Base-by-base conservation (phyloP, 2,113 vertebrate genomes). In the Sinocyclocheilus rhinocerous region DNA sequence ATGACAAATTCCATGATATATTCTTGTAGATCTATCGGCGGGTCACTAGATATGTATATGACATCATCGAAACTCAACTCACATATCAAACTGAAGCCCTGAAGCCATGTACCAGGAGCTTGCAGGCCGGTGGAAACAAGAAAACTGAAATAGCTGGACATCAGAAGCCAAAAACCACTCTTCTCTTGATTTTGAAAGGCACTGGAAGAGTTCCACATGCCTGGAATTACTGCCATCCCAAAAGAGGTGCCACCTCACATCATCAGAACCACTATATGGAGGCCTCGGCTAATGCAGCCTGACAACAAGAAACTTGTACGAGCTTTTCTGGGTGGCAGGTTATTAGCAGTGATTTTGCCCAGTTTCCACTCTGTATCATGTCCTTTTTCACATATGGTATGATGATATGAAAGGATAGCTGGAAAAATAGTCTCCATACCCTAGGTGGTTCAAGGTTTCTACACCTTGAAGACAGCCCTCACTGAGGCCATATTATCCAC, bases 111-210 rank as follows among this genome's bases (percentile, higher is more conserved):
- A 39, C 29, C 76, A n/a, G 33, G 20, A 76, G 72, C n/a, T 15
- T 48, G 39, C 42, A 76, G 39, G 12, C 72, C 3, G 12, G 72
- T 50, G 13, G 72, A 48, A 50, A 76, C 72, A 75, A 75, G 29
- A 39, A n/a, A 39, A 61, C 29, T 61, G 10, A 79, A 79, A 80
- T n/a, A 57, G 55, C 55, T 80, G 77, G 55, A 80, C 77, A 80
- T 80, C 77, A 61, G 55, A 80, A n/a, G 33, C 72, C 11, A 6
- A 76, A 61, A 80, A 39, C 20, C 52, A 80, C 52, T 42, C 36
- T 63, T 13, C 24, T 59, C 20, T 76, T 76, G 20, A 61, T 65
- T 81, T 81, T 63, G 20, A 65, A 26, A 81, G 57, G n/a, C 42
- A n/a, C 78, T 81, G 78, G 57, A 81, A 24, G 78, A 42, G 22